phyloP scores from a whole-genome alignment of 2,113 vertebrate genomes.

The Macquaria ambigua region DNA sequence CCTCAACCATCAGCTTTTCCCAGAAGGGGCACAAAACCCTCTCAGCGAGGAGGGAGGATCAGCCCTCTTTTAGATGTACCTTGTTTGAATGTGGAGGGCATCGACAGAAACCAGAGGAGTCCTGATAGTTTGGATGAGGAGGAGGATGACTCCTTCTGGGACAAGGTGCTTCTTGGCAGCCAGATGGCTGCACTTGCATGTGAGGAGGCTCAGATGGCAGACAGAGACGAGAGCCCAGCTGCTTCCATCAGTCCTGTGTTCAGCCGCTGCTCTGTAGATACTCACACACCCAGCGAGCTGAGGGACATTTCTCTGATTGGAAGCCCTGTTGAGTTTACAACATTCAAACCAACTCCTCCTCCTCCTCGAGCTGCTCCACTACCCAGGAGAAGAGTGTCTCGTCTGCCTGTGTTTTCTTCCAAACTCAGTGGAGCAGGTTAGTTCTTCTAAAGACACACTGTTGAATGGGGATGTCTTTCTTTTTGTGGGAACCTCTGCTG shows the following conservation, averaged over 20 bases:
- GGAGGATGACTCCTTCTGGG: background rate
- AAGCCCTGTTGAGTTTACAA: background rate
- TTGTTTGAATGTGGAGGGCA: background rate
- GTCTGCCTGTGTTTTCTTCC: background rate
- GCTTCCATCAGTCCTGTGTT: background rate
- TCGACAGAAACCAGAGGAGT: background rate
- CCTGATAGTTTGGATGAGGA: background rate
- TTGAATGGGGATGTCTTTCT: background rate
- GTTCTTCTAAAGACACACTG: background rate
- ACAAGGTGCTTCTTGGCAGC: background rate
- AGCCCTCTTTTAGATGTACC: background rate
- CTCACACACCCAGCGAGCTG: background rate
- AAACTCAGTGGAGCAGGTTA: background rate
- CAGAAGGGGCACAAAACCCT: background rate
- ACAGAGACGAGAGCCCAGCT: background rate
- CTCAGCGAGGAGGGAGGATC: background rate
- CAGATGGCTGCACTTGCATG: background rate
- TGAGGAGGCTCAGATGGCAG: background rate
- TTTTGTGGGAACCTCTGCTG: background rate
- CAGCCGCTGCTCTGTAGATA: background rate
- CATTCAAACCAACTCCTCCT: background rate
- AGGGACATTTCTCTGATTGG: background rate
- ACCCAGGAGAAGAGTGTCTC: background rate
- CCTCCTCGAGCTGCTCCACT: background rate
- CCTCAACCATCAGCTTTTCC: background rate